Evolutionary conservation across 2,888 invertebrate genomes (phyloP), one percentile per base, ranked within the genome.

Genomic region (Noctuana brunneofusca): DNA sequence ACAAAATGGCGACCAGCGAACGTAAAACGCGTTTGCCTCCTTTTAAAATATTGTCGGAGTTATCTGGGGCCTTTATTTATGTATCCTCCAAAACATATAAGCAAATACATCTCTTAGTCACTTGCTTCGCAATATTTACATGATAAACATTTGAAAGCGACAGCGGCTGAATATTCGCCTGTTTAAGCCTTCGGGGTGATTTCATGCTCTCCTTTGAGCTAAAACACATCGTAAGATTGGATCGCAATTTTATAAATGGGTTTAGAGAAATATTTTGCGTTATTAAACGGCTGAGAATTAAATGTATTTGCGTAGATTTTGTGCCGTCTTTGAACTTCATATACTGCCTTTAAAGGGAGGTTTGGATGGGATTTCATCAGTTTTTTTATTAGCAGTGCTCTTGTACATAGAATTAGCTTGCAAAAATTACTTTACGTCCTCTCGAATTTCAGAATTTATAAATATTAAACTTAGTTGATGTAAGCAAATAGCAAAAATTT

Each of bases 71-170:
- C 32, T 20, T 49, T 48, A 55, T 62, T 54, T 35, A 54, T 48
- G 27, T 32, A 35, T 14, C 22, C 14, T 43, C 41, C 12, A 20
- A 52, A 35, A 53, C 35, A 35, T 54, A 38, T 35, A 48, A 57
- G 48, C 48, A 57, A 57, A 57, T 49, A 56, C 32, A 22, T 55
- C 38, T 35, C 32, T 32, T 22, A 57, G 57, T 35, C 48, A 18
- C 16, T 54, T 48, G 53, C 46, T 32, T 46, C 54, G 32, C 14
- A 53, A 48, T 62, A 55, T 62, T 62, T 50, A 49, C 55, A 30
- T 30, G 55, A 56, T 50, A 55, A 62, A 62, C 30, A 41, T 62
- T 62, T 56, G 35, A 49, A 58, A 50, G 38, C 24, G 35, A 18
- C 49, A 35, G 54, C 54, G 27, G 46, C 62, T 62, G 55, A 62